A percentile compares a stretch with the other conserved stretches of the same genome.
phyloP scores from a whole-genome alignment of 2,888 invertebrate genomes.

The Tribolium freemani region DNA sequence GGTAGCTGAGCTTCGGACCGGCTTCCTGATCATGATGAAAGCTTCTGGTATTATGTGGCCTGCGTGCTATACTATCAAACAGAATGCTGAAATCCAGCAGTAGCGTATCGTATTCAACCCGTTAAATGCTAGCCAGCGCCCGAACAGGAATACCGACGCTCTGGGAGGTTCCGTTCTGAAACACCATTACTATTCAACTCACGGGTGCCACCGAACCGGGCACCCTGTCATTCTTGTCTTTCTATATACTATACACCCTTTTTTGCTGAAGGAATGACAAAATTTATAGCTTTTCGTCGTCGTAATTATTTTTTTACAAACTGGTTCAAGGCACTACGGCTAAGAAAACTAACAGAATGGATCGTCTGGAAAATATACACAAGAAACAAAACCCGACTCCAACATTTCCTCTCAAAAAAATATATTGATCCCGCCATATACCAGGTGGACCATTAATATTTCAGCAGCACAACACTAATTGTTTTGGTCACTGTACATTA shows the following conservation, averaged over 20 bases:
- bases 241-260: slow-evolving; percentile 65
- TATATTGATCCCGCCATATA: background rate
- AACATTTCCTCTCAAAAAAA: background rate
- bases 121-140: slow-evolving; percentile 59
- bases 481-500: too few species aligned
- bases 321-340: slow-evolving; percentile 38
- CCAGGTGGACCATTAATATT: background rate
- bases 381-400: background rate
- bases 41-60: slow-evolving; percentile 53
- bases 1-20: slow-evolving; percentile 41
- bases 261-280: slow-evolving; percentile 65
- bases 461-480: background rate
- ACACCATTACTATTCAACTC: slow-evolving; percentile 66
- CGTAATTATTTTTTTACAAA: slow-evolving; percentile 56
- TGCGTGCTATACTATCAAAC: slow-evolving; percentile 54
- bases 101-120: slow-evolving; percentile 59
- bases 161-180: slow-evolving; percentile 55
- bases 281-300: slow-evolving; percentile 64
- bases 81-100: slow-evolving; percentile 58
- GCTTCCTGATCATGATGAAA: slow-evolving; percentile 53
- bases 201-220: slow-evolving; percentile 64
- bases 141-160: slow-evolving; percentile 57
- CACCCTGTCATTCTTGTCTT: slow-evolving; percentile 67
- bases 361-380: background rate
- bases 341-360: slow-evolving; percentile 24